These are phyloP conservation scores for Camptogramma bilineatum DNA, from an alignment of 2,888 invertebrate species.

Conservation along the genomic window DNA sequence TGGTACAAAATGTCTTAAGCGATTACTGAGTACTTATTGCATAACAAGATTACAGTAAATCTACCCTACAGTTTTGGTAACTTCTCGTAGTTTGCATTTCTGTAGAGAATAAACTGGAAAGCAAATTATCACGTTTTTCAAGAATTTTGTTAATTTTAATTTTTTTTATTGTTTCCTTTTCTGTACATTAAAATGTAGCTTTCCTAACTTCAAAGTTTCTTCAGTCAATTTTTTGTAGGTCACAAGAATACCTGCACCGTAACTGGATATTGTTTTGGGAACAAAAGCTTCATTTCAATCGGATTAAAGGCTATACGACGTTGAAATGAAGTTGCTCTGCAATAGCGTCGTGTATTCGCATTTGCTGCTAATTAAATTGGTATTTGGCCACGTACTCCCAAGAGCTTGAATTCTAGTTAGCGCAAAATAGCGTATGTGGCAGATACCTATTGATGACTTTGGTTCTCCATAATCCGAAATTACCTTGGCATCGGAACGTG, in stretches of 20 bases:
- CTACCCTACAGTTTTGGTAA: not conserved
- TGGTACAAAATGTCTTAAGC: constrained; percentile 2
- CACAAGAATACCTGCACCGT: not conserved
- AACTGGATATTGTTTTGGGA: constrained; percentile 4
- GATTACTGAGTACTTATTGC: not conserved
- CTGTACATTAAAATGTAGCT: not conserved
- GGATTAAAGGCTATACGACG: constrained; percentile 7
- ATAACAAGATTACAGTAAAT: not conserved
- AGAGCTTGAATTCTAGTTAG: constrained; percentile 26
- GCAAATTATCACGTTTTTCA: not conserved
- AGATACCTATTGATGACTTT: constrained; percentile 30
- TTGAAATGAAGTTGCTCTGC: constrained; percentile 18
- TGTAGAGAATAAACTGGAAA: not conserved
- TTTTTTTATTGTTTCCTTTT: not conserved
- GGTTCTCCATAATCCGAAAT: constrained; percentile 25
- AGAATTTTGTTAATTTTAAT: not conserved
- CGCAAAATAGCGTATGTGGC: constrained; percentile 25
- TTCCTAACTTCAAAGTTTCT: not conserved
- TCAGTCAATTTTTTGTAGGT: not conserved
- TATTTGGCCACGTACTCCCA: constrained; percentile 21
- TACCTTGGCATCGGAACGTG: constrained; percentile 28
- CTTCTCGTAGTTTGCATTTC: not conserved
- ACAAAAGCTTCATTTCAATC: not conserved
- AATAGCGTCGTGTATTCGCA: constrained; percentile 15
- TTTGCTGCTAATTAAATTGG: constrained; percentile 29